Evolutionary conservation across 2,113 vertebrate species (phyloP).

Genomic region (Helogale parvula): DNA sequence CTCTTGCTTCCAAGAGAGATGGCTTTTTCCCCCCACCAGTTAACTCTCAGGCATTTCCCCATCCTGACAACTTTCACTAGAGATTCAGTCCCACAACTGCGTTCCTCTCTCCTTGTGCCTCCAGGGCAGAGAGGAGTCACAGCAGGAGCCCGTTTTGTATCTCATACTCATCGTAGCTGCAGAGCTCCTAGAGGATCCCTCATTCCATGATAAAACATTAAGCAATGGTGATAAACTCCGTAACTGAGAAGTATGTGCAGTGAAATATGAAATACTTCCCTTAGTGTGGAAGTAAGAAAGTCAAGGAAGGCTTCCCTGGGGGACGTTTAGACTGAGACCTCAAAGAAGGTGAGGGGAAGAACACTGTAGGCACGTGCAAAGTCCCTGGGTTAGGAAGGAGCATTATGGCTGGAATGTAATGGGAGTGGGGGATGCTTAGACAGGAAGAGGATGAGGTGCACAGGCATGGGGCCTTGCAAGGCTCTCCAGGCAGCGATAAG

Average conservation of each 20-base stretch:
- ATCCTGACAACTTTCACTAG: background rate
- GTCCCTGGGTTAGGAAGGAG: background rate
- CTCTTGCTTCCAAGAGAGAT: background rate
- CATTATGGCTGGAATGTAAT: no score
- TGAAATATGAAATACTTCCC: background rate
- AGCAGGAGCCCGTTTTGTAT: background rate
- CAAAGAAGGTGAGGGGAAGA: background rate
- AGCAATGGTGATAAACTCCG: background rate
- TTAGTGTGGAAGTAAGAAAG: background rate
- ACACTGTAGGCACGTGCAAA: background rate
- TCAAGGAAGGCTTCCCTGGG: background rate
- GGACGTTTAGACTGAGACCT: background rate
- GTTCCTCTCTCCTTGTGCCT: background rate
- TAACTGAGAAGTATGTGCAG: background rate
- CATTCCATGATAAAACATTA: slow-evolving; percentile 31
- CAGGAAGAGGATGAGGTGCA: background rate
- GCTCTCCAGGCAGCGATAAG: background rate
- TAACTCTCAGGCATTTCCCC: background rate
- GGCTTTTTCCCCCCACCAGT: background rate
- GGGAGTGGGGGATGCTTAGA: background rate
- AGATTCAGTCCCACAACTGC: background rate
- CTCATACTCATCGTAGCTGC: background rate
- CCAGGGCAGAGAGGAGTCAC: background rate
- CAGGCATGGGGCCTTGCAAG: background rate
- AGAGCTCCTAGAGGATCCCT: background rate